Evolutionary conservation across 1,140 invertebrate species (phyloP), one percentile per base, ranked within the genome.

Genomic region (Papilio machaon): DNA sequence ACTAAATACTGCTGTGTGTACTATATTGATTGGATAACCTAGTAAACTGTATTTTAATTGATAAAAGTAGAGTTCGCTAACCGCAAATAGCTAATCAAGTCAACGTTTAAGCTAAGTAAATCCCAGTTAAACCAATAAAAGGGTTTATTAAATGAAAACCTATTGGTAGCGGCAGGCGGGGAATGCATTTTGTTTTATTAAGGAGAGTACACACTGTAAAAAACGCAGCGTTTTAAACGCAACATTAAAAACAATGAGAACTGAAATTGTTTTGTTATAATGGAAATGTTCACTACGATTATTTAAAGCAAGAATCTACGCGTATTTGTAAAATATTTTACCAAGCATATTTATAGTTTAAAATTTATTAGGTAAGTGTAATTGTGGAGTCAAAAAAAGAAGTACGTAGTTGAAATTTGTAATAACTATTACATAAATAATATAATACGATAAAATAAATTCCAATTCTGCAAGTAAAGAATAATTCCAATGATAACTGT

Each of bases 41-140:
- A 79, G 77, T 79, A 79, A 79, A 79, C 77, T 79, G 43, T 67
- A 79, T 79, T 79, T 79, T 79, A 79, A 79, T 67, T 67, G 77
- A 79, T 78, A 54, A 78, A 78, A 60, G 54, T 47, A 79, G 60
- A 87, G 81, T 79, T 78, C 46, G 73, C 77, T 82, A 85, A 83
- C 82, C 82, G 79, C 82, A 70, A 84, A 79, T 47, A 67, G 77
- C 84, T 85, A 89, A 91, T 86, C 87, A 85, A 82, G 82, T 79
- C 81, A 82, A 15, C 81, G 84, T 87, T 87, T 89, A 91, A 91
- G 86, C 86, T 82, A 86, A 74, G 85, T 90, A 92, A 94, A 92
- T 92, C 92, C 90, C 81, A 90, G 87, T 90, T 94, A 94, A 94
- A 92, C 92, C 92, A 93, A 94, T 93, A 93, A 94, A 93, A 92